phyloP scores from a whole-genome alignment of 2,888 invertebrate genomes.

The Apamea epomidion region DNA sequence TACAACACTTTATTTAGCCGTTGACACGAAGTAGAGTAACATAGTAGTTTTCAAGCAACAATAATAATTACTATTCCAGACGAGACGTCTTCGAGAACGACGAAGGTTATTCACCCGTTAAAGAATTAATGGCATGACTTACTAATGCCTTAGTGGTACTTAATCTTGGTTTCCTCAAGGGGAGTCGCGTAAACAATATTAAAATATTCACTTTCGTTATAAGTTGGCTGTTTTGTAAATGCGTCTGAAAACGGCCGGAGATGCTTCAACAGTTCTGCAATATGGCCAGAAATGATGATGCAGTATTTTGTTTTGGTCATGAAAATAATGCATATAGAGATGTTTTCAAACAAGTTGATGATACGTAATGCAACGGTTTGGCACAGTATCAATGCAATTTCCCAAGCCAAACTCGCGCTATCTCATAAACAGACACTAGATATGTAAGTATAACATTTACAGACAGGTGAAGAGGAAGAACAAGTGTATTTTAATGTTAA shows the following conservation, averaged over 20 bases:
- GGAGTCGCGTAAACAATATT: slow-evolving; percentile 75
- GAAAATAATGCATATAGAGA: slow-evolving; percentile 21
- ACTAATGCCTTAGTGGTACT: slow-evolving; percentile 80
- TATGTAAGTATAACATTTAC: slow-evolving; percentile 14
- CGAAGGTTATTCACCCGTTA: slow-evolving; percentile 85
- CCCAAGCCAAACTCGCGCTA: slow-evolving; percentile 48
- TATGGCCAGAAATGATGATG: slow-evolving; percentile 13
- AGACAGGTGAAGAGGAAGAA: slow-evolving; percentile 32
- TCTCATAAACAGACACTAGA: slow-evolving; percentile 32
- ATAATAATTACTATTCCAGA: slow-evolving; percentile 87
- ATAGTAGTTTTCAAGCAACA: slow-evolving; percentile 76
- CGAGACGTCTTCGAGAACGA: slow-evolving; percentile 79
- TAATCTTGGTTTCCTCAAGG: slow-evolving; percentile 78
- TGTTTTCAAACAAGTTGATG: slow-evolving; percentile 40
- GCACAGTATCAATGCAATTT: slow-evolving; percentile 60
- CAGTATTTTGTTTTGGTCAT: slow-evolving; percentile 23
- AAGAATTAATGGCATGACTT: slow-evolving; percentile 84
- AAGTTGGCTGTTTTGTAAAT: slow-evolving; percentile 51
- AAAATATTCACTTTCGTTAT: slow-evolving; percentile 66
- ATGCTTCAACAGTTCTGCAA: neutral
- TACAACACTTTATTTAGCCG: slow-evolving; percentile 68
- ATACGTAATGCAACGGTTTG: slow-evolving; percentile 49
- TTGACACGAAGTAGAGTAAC: slow-evolving; percentile 73
- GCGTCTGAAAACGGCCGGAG: slow-evolving; percentile 23
- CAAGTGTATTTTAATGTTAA: slow-evolving; percentile 44